Percentiles rank a stretch among this genome's conserved stretches.
Conservation (phyloP, 2,113 vertebrate species). For the Pachyramphus minor region DNA sequence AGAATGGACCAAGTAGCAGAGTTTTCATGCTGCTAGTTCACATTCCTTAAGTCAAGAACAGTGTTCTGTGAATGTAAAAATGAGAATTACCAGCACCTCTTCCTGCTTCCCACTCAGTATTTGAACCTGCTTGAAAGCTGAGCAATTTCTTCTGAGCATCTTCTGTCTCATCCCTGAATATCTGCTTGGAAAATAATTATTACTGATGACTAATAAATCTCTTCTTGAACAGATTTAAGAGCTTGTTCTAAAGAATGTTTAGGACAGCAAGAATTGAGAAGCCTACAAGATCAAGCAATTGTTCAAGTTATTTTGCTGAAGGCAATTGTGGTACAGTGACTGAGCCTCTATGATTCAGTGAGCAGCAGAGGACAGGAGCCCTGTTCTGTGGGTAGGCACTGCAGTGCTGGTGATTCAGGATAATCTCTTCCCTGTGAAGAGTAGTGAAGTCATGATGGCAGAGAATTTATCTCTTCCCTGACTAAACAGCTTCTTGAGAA, state of each 20-base stretch:
- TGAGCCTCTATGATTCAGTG: rapidly evolving
- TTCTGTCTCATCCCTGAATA: neutral
- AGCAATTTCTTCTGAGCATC: neutral
- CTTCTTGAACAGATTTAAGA: neutral
- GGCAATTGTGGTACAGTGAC: neutral
- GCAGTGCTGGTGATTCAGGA: neutral
- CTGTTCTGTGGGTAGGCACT: neutral
- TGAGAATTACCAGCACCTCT: neutral
- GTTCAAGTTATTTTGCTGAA: neutral
- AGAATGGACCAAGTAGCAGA: neutral
- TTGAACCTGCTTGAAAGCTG: neutral
- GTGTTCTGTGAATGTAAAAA: neutral
- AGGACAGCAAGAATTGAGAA: neutral
- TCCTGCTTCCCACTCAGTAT: neutral
- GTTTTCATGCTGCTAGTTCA: neutral
- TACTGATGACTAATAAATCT: neutral
- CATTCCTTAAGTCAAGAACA: neutral
- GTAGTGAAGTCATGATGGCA: neutral
- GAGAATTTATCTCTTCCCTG: neutral
- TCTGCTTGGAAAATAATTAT: neutral
- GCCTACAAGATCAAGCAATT: neutral
- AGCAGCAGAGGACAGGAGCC: neutral
- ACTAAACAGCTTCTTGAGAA: neutral
- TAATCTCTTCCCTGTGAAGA: neutral
- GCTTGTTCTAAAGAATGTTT: neutral